Conservation (phyloP, 2,113 vertebrate species). For the Chionodraco myersi region DNA sequence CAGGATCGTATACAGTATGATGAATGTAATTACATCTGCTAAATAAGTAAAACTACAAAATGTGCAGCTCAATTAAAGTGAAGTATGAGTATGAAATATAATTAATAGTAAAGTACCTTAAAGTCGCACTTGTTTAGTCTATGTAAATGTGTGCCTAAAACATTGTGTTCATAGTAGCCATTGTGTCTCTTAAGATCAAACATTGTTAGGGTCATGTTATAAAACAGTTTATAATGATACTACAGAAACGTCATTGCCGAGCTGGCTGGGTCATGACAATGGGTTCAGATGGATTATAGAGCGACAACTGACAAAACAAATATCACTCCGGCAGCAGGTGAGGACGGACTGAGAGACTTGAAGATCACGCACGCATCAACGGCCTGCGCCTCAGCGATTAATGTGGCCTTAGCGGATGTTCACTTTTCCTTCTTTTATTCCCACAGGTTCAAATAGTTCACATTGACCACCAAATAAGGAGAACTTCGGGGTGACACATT, state of each 20-base stretch:
- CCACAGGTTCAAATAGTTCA: constrained; percentile 6
- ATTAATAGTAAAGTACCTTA: not conserved
- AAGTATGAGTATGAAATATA: not conserved
- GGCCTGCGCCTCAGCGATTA: not conserved
- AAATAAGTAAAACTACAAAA: no score
- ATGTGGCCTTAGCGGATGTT: not conserved
- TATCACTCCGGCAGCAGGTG: constrained; percentile 22
- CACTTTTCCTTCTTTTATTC: not conserved
- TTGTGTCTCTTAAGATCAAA: no score
- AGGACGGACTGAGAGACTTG: not conserved
- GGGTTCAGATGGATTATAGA: constrained; percentile 23
- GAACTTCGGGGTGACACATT: not conserved
- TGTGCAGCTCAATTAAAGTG: no score
- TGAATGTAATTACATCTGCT: no score
- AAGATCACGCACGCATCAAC: not conserved
- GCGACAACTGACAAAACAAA: constrained; percentile 44
- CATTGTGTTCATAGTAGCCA: no score
- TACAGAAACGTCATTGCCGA: not conserved
- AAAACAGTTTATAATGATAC: no score
- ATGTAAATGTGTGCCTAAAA: not conserved
- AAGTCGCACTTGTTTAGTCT: not conserved
- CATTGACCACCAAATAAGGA: constrained; percentile 22
- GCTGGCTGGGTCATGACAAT: not conserved
- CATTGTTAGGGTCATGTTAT: no score
- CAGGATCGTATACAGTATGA: no score